A percentile compares a stretch with the other conserved stretches of the same genome.
Conservation (phyloP, 2,797 vertebrate species). For the Acropternis orthonyx region DNA sequence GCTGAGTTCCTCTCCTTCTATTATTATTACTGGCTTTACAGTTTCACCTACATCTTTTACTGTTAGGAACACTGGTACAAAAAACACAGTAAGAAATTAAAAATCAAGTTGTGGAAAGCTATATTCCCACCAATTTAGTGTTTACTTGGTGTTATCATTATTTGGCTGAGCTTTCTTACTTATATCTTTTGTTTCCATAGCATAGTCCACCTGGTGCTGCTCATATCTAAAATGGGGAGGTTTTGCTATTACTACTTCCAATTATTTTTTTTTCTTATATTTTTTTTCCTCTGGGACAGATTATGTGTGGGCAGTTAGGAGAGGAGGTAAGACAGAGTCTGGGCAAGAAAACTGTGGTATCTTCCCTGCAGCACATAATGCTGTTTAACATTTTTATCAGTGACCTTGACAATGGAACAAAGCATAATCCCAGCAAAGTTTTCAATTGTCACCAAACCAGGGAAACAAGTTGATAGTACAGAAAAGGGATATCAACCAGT, state of each 20-base stretch:
- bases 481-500: not conserved
- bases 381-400: not conserved
- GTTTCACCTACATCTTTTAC: conserved; percentile 14
- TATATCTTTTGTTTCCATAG: not conserved
- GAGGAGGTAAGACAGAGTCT: not conserved
- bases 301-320: not conserved
- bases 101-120: not conserved
- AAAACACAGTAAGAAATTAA: not conserved
- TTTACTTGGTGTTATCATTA: not conserved
- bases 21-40: conserved; percentile 40
- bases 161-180: not conserved
- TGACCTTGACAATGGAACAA: not conserved
- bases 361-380: not conserved
- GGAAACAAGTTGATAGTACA: accelerated
- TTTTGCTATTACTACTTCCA: not conserved
- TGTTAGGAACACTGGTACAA: not conserved
- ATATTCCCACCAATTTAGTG: not conserved
- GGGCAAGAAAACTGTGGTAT: not conserved
- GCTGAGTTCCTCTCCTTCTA: not conserved
- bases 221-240: not conserved
- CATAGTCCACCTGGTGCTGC: not conserved
- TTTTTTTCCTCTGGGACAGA: not conserved
- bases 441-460: not conserved
- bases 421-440: not conserved
- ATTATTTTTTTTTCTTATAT: not conserved